Percentiles rank a stretch among this genome's conserved stretches.
Evolutionary conservation across 1,140 invertebrate species (phyloP).

Genomic region (Archivesica marissinica): DNA sequence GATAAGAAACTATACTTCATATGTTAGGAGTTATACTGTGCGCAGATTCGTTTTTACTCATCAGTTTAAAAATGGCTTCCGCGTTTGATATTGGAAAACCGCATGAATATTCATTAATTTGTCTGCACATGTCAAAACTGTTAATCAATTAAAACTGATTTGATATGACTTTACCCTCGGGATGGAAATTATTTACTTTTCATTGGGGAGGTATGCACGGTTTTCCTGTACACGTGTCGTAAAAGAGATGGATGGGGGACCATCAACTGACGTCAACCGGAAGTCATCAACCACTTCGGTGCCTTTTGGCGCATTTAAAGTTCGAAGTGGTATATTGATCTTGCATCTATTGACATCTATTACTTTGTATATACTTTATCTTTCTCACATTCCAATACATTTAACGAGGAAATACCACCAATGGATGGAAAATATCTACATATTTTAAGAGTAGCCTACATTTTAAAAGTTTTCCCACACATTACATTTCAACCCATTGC

Average conservation of each 20-base stretch:
- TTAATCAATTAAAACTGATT: constrained; percentile 7
- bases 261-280: background rate
- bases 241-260: background rate
- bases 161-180: background rate
- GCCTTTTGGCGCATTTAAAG: constrained; percentile 14
- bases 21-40: background rate
- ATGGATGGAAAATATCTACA: no score
- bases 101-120: background rate
- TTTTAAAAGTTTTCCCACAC: no score
- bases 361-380: no score
- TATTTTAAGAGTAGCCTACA: no score
- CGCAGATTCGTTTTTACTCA: background rate
- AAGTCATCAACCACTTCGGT: background rate
- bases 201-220: background rate
- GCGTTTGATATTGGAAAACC: background rate
- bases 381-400: no score
- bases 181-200: background rate
- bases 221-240: constrained; percentile 1
- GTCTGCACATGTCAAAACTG: background rate
- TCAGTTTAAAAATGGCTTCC: background rate
- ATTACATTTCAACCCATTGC: no score
- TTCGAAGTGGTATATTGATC: no score
- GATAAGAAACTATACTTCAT: background rate
- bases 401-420: no score
- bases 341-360: no score